Evolutionary conservation across 2,888 invertebrate species (phyloP).

Genomic region (Euzophera pinguis): DNA sequence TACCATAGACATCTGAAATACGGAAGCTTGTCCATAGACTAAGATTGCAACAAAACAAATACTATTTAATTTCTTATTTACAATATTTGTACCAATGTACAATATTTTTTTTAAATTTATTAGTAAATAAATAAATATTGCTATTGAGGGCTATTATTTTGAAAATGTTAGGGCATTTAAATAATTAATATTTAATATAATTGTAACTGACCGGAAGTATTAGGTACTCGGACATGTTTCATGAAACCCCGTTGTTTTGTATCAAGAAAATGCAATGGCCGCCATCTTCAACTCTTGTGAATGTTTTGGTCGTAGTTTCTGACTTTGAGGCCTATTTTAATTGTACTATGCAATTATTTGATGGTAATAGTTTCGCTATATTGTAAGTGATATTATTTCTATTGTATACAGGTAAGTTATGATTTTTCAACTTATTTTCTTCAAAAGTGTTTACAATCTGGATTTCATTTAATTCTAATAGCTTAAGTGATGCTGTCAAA

Average conservation of each 20-base stretch:
- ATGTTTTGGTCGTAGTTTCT: slow-evolving; percentile 85
- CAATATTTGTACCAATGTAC: too few species aligned
- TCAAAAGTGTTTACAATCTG: slow-evolving; percentile 87
- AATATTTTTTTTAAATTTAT: too few species aligned
- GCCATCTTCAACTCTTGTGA: slow-evolving; percentile 91
- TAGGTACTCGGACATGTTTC: slow-evolving; percentile 63
- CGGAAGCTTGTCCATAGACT: too few species aligned
- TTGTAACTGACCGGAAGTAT: slow-evolving; percentile 56
- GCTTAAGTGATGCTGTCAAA: slow-evolving; percentile 80
- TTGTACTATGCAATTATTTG: slow-evolving; percentile 71
- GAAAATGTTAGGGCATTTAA: not conserved
- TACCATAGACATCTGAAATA: too few species aligned
- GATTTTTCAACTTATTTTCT: slow-evolving; percentile 52
- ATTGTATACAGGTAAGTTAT: slow-evolving; percentile 61
- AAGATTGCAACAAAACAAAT: too few species aligned
- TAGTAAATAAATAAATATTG: too few species aligned
- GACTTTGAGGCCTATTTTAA: slow-evolving; percentile 67
- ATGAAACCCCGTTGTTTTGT: slow-evolving; percentile 83
- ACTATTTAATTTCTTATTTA: too few species aligned
- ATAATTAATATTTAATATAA: not conserved
- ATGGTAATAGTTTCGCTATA: slow-evolving; percentile 64
- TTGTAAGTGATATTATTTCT: slow-evolving; percentile 57
- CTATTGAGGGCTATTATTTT: too few species aligned
- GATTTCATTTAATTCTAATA: slow-evolving; percentile 78
- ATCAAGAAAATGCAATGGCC: slow-evolving; percentile 90